Evolutionary conservation across 2,888 invertebrate species (phyloP), one percentile per base, ranked within the genome.

Genomic region (Drosophila meridionalis): DNA sequence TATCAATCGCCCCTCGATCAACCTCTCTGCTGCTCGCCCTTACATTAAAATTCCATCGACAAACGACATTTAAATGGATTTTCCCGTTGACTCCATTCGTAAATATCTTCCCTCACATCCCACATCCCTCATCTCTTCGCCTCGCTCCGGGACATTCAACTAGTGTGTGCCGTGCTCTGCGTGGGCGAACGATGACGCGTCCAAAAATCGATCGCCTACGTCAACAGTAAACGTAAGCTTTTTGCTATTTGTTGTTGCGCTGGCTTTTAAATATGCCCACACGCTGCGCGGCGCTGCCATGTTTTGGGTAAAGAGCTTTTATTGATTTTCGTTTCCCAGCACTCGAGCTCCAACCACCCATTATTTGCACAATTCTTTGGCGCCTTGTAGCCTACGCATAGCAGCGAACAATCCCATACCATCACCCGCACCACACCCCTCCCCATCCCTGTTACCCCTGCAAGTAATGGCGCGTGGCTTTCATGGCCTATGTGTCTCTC

Each of bases 171-270:
- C 53, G 69, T 3, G 11, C 34, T 34, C 55, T 67, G 42, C 63
- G 65, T 65, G 60, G 64, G 61, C 47, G 69, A 42, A 45, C 28
- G 32, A 58, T 68, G 82, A 83, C 74, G 81, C 74, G 74, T 59
- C 72, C 53, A 73, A 86, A 85, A 88, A 84, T 84, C 89, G 84
- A 84, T 84, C 82, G 75, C 88, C 86, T 87, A 87, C 86, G 84
- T 82, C 89, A 87, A 87, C 84, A 86, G 73, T 64, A 86, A 86
- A 78, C 82, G 83, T 83, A 82, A 82, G 75, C 87, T 67, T 60
- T 69, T 66, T 69, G 50, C 50, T n/a, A 7, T 14, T 30, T 32
- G 45, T 45, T 52, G 63, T 2, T 55, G 57, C 48, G 57, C 55
- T 43, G 36, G 40, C 61, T 20, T 20, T 20, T 20, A 20, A 55